Conservation (phyloP, 2,797 vertebrate species). For the Morelia viridis region DNA sequence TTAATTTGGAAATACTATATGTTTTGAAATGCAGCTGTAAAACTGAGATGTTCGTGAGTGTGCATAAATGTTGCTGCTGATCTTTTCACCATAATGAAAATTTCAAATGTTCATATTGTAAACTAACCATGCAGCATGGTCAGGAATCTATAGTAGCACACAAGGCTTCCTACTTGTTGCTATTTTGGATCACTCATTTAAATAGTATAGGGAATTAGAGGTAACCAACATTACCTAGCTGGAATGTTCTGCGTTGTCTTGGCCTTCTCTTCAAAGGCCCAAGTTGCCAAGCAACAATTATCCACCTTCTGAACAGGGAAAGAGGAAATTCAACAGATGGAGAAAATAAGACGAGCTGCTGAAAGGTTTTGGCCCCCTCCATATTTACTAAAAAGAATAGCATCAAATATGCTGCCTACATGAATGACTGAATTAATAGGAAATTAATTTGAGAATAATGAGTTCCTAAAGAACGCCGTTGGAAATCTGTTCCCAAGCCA, state of each 20-base stretch:
- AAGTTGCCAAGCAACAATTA: slow-evolving; percentile 50
- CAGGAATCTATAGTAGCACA: slow-evolving; percentile 61
- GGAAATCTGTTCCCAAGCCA: neutral
- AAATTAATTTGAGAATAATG: neutral
- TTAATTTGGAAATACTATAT: neutral
- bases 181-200: slow-evolving; percentile 60
- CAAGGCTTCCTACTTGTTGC: slow-evolving; percentile 52
- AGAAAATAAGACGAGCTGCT: neutral
- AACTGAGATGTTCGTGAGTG: neutral
- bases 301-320: slow-evolving; percentile 54
- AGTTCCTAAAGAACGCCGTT: neutral
- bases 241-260: slow-evolving; percentile 53
- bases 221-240: slow-evolving; percentile 52
- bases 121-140: slow-evolving; percentile 53
- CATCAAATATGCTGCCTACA: neutral
- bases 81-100: neutral
- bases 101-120: slow-evolving; percentile 23
- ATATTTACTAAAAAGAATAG: neutral
- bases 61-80: neutral
- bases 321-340: neutral
- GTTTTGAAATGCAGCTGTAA: neutral
- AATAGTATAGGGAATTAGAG: slow-evolving; percentile 46
- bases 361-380: neutral
- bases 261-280: slow-evolving; percentile 59
- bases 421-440: neutral